phyloP scores from a whole-genome alignment of 2,888 invertebrate genomes.

The Pyralis farinalis region DNA sequence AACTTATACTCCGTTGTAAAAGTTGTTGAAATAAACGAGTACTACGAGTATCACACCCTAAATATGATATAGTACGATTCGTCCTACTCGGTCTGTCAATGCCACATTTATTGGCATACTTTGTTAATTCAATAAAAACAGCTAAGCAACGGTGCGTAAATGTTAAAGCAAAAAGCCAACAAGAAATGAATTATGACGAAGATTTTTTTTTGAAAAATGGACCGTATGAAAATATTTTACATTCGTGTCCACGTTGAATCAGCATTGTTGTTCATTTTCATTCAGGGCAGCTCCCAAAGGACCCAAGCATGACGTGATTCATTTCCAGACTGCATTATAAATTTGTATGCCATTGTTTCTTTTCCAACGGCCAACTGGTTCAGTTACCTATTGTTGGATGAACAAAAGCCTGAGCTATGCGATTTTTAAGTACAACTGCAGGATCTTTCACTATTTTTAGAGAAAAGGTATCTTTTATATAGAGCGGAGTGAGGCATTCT shows the following conservation, averaged over 20 bases:
- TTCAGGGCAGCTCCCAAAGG: slow-evolving; percentile 56
- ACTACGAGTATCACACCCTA: too few relatives aligned
- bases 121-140: too few relatives aligned
- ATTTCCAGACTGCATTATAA: slow-evolving; percentile 73
- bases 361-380: slow-evolving; percentile 61
- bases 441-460: slow-evolving; percentile 28
- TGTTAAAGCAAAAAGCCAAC: not conserved
- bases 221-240: slow-evolving; percentile 38
- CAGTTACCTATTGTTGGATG: slow-evolving; percentile 65
- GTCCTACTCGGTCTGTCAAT: too few relatives aligned
- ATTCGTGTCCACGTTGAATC: slow-evolving; percentile 42
- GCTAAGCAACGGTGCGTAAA: too few relatives aligned
- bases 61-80: too few relatives aligned
- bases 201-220: not conserved
- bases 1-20: too few relatives aligned
- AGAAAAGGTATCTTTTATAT: not conserved
- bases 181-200: not conserved
- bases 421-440: slow-evolving; percentile 50
- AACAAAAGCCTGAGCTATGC: slow-evolving; percentile 65
- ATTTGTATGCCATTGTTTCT: slow-evolving; percentile 74
- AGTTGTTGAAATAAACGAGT: too few relatives aligned
- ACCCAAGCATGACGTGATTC: slow-evolving; percentile 65
- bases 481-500: too few relatives aligned
- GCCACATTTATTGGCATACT: too few relatives aligned
- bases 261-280: slow-evolving; percentile 68